These are phyloP conservation scores for Rhinoraja longicauda DNA, from an alignment of 2,797 vertebrate species.

Conservation along the genomic window DNA sequence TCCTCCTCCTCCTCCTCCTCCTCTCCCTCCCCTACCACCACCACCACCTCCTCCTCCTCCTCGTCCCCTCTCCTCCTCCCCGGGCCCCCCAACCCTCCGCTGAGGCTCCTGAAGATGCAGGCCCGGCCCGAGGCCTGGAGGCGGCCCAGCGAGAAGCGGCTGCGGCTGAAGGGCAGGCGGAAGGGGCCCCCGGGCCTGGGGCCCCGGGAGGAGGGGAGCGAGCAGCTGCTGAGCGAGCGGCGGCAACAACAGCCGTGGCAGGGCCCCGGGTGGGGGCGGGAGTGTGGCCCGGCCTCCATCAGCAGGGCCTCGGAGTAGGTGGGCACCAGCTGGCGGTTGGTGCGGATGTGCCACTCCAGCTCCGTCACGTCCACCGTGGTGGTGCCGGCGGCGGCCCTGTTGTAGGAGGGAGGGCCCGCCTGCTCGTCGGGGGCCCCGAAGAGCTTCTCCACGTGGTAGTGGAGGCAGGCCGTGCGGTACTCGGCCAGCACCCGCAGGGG, in stretches of 20 bases:
- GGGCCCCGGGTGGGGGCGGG: conserved; percentile 59
- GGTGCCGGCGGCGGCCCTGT: conserved; percentile 55
- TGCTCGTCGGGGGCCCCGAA: conserved; percentile 64
- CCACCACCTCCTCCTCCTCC: conserved; percentile 48
- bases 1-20: conserved; percentile 6
- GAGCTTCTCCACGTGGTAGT: conserved; percentile 88
- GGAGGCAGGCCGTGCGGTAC: conserved; percentile 75
- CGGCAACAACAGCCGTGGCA: conserved; percentile 78
- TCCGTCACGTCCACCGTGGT: conserved; percentile 86
- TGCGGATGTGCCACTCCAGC: conserved; percentile 85
- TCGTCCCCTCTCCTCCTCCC: conserved; percentile 53
- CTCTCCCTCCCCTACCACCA: conserved; percentile 33
- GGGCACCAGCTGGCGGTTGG: conserved; percentile 83
- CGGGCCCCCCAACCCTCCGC: conserved; percentile 51
- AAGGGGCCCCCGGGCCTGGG: conserved; percentile 53
- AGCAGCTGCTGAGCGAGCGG: conserved; percentile 72
- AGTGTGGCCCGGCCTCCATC: conserved; percentile 68
- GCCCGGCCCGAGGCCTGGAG: conserved; percentile 43
- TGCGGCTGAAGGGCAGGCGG: conserved; percentile 77
- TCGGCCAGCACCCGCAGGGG: conserved; percentile 75
- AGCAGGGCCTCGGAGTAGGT: conserved; percentile 82
- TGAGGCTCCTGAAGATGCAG: conserved; percentile 73
- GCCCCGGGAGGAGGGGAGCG: conserved; percentile 66
- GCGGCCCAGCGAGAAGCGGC: conserved; percentile 75
- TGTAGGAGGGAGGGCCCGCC: conserved; percentile 41